Conservation (phyloP, 2,113 vertebrate species). For the Urocolius indicus region DNA sequence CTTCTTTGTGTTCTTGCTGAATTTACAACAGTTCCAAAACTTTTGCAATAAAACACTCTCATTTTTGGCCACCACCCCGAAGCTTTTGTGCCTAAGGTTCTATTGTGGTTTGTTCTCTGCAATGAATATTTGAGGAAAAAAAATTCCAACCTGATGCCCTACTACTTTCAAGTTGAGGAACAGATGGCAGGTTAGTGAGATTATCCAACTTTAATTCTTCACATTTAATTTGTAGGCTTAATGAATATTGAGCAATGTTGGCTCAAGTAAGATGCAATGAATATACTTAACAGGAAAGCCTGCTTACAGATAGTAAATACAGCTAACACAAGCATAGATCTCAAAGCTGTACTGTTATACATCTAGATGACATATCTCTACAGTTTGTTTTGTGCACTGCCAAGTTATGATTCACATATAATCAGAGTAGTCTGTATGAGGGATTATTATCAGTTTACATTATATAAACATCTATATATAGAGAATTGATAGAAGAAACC, state of each 20-base stretch:
- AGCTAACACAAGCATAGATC: not conserved
- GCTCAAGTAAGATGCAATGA: not conserved
- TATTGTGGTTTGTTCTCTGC: not conserved
- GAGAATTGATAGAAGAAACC: not conserved
- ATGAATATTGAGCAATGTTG: conserved; percentile 11
- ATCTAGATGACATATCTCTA: not conserved
- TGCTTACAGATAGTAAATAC: not conserved
- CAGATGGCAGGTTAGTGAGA: conserved; percentile 32
- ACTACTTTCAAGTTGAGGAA: not conserved
- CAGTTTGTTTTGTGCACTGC: no score
- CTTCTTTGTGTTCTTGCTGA: not conserved
- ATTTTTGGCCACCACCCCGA: not conserved
- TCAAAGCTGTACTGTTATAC: not conserved
- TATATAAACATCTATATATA: accelerated
- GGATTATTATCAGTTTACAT: not conserved
- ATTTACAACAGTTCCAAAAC: not conserved
- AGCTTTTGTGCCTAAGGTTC: not conserved
- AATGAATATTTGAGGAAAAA: not conserved
- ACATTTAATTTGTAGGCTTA: conserved; percentile 36
- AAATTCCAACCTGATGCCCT: not conserved
- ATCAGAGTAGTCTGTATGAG: not conserved
- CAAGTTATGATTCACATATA: not conserved
- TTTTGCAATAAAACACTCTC: not conserved
- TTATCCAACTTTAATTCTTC: conserved; percentile 33
- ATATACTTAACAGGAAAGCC: not conserved